Percentiles rank a stretch among this genome's conserved stretches.
These are phyloP conservation scores for Enoplosus armatus DNA, from an alignment of 2,797 vertebrate species.

Conservation along the genomic window DNA sequence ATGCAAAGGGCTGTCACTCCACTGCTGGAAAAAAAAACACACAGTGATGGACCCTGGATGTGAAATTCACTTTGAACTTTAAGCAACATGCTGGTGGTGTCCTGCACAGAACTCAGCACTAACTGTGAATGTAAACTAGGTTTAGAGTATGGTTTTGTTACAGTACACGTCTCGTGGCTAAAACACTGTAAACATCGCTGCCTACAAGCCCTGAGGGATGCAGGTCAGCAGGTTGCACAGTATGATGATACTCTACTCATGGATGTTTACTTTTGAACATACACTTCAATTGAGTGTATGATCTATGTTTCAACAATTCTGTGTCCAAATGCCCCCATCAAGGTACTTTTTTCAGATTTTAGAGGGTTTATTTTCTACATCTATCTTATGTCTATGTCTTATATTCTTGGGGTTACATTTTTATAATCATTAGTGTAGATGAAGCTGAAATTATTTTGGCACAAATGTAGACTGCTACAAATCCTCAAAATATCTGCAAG, in stretches of 20 bases:
- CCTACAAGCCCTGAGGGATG: constrained; percentile 27
- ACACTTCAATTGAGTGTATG: constrained; percentile 1
- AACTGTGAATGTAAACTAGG: constrained; percentile 60
- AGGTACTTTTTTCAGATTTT: not conserved
- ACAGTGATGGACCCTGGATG: constrained; percentile 52
- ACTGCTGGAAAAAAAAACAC: constrained; percentile 37
- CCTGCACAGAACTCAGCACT: constrained; percentile 39
- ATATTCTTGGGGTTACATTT: not conserved
- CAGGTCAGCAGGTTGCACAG: constrained; percentile 46
- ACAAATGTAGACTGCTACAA: not conserved
- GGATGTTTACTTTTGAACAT: constrained; percentile 21
- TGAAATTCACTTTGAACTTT: constrained; percentile 64
- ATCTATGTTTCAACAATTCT: not conserved
- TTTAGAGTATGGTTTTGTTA: constrained; percentile 25
- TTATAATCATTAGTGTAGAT: not conserved
- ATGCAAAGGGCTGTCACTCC: constrained; percentile 60
- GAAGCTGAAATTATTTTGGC: not conserved
- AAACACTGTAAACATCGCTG: constrained; percentile 43
- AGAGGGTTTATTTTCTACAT: not conserved
- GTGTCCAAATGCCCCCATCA: constrained; percentile 7
- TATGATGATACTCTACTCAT: constrained; percentile 16
- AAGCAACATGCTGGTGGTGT: constrained; percentile 49
- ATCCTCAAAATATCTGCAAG: constrained; percentile 18
- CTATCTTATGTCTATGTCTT: not conserved
- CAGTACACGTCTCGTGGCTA: constrained; percentile 23